Base-by-base conservation (phyloP, 2,797 vertebrate species). In the Enteromius fasciolatus region DNA sequence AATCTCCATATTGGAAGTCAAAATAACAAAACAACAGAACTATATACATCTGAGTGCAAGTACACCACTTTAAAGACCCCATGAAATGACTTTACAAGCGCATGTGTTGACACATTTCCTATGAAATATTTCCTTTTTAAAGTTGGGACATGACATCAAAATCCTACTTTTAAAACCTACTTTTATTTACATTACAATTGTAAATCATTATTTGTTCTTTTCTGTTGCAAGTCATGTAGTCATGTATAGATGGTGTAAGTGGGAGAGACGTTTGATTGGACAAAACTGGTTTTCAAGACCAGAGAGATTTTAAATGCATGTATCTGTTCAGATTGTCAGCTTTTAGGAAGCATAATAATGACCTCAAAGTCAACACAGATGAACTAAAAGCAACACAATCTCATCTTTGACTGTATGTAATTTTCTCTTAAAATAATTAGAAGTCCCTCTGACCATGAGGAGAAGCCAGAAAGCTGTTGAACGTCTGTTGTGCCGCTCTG, bases 381-480 rank as follows among this genome's bases (percentile, higher is more conserved):
- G 12, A 31, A n/a, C 18, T 52, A n/a, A 52, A 73, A 0, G 0
- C 18, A 8, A 73, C 70, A 33, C 33, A 73, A 52, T 3, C 23
- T 20, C 17, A 6, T 5, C 39, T 48, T 25, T 61, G 25, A 9
- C 41, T 33, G 20, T 20, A 33, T 80, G 54, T 61, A 18, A 63
- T 52, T 52, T 46, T 44, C 39, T 15, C 5, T 59, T 76, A 14
- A 69, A 76, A 61, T 69, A 46, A 12, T 61, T 83, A n/a, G 14
- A 54, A 64, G 61, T 18, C 15, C 54, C 75, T 11, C 57, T 31
- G 50, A 67, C 5, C 17, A 2, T 10, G 18, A 68, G 48, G 63
- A 76, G 54, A 61, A 76, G 36, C 64, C 64, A 77, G 14, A 52
- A 70, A 31, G 66, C 66, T 69, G 48, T 23, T 69, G 63, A 75